Percentiles rank a stretch among this genome's conserved stretches.
These are phyloP conservation scores for Brachyopa scutellaris DNA, from an alignment of 2,888 invertebrate genomes.

Conservation along the genomic window DNA sequence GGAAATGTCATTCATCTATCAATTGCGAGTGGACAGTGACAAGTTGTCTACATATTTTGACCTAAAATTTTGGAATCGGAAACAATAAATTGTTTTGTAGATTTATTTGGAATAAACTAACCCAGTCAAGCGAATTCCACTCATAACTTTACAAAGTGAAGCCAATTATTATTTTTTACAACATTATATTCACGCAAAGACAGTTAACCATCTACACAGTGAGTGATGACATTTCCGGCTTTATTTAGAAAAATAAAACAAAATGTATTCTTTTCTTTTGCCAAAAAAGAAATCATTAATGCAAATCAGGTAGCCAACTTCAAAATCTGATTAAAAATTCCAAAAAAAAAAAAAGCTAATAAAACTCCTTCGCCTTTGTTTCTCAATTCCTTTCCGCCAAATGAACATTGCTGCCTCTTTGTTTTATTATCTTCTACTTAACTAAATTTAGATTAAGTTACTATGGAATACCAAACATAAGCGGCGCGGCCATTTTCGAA, in stretches of 20 bases:
- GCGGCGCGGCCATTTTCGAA: neutral
- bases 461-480: too few relatives aligned
- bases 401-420: neutral
- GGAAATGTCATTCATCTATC: too few relatives aligned
- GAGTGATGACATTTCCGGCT: slow-evolving; percentile 36
- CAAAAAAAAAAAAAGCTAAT: slow-evolving; percentile 14
- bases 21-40: too few relatives aligned
- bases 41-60: too few relatives aligned
- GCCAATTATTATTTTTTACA: neutral
- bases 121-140: too few relatives aligned
- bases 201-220: slow-evolving; percentile 5
- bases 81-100: too few relatives aligned
- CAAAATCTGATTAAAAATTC: neutral
- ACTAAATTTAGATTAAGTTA: neutral
- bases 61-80: too few relatives aligned
- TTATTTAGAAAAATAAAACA: too few relatives aligned
- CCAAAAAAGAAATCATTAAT: neutral
- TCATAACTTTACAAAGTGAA: neutral
- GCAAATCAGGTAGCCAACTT: slow-evolving; percentile 7
- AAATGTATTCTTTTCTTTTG: neutral
- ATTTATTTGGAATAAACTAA: too few relatives aligned
- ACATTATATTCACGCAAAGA: slow-evolving; percentile 4
- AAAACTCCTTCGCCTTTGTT: neutral
- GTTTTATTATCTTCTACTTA: slow-evolving; percentile 3
- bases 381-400: neutral